Conservation (phyloP, 2,888 invertebrate species). For the Piscicola geometra region DNA sequence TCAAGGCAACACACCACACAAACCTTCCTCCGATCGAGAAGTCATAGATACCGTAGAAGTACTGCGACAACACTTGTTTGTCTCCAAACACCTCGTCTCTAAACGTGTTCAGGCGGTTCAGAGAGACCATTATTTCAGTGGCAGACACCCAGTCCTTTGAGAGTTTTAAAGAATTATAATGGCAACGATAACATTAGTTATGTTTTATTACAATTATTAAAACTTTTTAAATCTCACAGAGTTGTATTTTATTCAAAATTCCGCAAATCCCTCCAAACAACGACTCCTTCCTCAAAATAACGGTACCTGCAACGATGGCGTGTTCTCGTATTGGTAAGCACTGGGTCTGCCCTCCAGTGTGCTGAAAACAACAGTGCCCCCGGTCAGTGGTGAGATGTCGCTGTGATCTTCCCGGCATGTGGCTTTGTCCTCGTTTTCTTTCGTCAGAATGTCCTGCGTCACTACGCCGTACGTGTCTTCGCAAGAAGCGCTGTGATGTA, state of each 20-base stretch:
- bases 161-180: too few relatives aligned
- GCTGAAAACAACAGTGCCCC: constrained; percentile 72
- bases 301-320: constrained; percentile 73
- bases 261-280: too few relatives aligned
- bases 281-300: too few relatives aligned
- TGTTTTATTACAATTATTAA: not conserved
- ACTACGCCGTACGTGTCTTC: constrained; percentile 14
- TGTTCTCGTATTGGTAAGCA: constrained; percentile 83
- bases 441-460: constrained; percentile 59
- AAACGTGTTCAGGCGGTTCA: constrained; percentile 93
- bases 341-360: constrained; percentile 90
- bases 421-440: constrained; percentile 82
- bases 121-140: constrained; percentile 80
- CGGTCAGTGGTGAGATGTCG: constrained; percentile 85
- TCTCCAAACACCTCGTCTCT: constrained; percentile 95
- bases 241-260: too few relatives aligned
- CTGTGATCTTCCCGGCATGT: constrained; percentile 98
- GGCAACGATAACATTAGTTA: too few relatives aligned
- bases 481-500: constrained; percentile 51
- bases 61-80: constrained; percentile 83
- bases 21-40: constrained; percentile 65
- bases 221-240: too few relatives aligned
- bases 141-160: constrained; percentile 91
- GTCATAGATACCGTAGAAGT: constrained; percentile 84
- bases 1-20: too few relatives aligned